A percentile compares a stretch with the other conserved stretches of the same genome.
These are phyloP conservation scores for Hypotaenidia okinawae DNA, from an alignment of 2,797 vertebrate genomes.

Conservation along the genomic window DNA sequence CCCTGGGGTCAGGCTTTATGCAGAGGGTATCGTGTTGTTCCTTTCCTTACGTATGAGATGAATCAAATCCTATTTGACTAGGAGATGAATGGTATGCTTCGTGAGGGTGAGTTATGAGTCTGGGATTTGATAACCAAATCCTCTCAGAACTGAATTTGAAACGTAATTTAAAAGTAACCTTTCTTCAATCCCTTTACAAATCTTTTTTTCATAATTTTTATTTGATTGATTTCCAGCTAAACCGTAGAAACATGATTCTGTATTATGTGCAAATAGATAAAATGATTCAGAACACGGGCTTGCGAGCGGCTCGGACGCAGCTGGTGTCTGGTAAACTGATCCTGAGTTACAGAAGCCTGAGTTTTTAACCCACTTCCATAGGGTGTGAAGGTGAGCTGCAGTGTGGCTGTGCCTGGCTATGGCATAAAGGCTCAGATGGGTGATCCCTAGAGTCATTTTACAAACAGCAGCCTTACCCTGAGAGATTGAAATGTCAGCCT, in stretches of 20 bases:
- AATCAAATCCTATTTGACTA: slow-evolving; percentile 63
- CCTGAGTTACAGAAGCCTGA: not conserved
- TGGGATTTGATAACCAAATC: slow-evolving; percentile 73
- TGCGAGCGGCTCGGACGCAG: slow-evolving; percentile 7
- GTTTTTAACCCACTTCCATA: not conserved
- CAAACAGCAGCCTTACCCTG: not conserved
- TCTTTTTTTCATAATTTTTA: slow-evolving; percentile 66
- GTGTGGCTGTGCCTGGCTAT: not conserved
- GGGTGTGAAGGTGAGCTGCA: not conserved
- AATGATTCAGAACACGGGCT: slow-evolving; percentile 34
- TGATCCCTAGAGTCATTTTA: accelerated
- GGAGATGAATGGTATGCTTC: slow-evolving; percentile 53
- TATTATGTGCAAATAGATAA: slow-evolving; percentile 60
- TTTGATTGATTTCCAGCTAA: slow-evolving; percentile 66
- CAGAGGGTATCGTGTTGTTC: not conserved
- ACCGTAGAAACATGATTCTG: slow-evolving; percentile 49
- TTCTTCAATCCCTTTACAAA: slow-evolving; percentile 69
- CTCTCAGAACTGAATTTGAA: slow-evolving; percentile 67
- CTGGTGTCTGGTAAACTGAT: slow-evolving; percentile 30
- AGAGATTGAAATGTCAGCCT: not conserved
- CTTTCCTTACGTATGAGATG: not conserved
- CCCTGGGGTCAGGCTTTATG: not conserved
- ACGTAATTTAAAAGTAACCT: slow-evolving; percentile 70
- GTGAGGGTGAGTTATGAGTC: slow-evolving; percentile 61
- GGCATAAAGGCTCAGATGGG: not conserved